Percentiles rank a stretch among this genome's conserved stretches.
Conservation (phyloP, 2,113 vertebrate species). For the Microtus oregoni region DNA sequence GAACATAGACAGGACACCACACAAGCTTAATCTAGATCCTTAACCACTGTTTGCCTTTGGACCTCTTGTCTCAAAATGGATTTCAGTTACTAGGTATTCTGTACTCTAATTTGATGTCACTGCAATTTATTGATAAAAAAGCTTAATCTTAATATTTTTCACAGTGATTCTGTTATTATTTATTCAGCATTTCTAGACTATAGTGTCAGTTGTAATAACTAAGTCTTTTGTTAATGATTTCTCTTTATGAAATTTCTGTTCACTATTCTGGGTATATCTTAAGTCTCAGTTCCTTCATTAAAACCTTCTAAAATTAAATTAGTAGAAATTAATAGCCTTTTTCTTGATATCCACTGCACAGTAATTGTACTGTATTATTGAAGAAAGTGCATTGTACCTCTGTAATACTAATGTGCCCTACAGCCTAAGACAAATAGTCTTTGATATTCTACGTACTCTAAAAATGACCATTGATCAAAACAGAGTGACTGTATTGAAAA, state of each 20-base stretch:
- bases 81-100: not conserved
- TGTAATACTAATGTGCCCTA: not conserved
- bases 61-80: not conserved
- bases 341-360: not conserved
- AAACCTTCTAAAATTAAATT: constrained; percentile 35
- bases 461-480: not conserved
- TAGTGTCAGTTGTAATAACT: not conserved
- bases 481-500: not conserved
- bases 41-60: not conserved
- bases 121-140: not conserved
- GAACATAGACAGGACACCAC: not conserved
- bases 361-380: not conserved
- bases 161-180: not conserved
- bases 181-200: not conserved
- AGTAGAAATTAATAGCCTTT: not conserved
- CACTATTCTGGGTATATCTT: not conserved
- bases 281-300: constrained; percentile 13
- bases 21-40: not conserved
- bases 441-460: not conserved
- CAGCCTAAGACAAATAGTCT: not conserved
- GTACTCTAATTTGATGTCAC: not conserved
- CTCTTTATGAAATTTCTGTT: not conserved
- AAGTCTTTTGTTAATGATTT: not conserved
- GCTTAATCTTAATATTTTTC: not conserved
- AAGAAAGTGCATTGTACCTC: not conserved